These are phyloP conservation scores for Shargacucullia verbasci DNA, from an alignment of 2,888 invertebrate genomes.

Conservation along the genomic window DNA sequence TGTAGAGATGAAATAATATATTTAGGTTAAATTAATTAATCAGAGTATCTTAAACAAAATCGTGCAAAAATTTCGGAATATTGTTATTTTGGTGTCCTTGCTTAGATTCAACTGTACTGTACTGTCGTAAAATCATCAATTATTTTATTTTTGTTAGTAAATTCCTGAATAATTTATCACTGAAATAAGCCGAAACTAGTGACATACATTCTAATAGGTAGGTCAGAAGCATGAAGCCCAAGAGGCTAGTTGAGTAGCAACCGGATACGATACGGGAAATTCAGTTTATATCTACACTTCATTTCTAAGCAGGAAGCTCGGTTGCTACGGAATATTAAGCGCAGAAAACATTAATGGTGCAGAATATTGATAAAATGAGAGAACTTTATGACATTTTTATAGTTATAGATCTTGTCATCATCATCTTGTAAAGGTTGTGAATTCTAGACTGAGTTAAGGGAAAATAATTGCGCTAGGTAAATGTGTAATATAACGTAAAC, in stretches of 20 bases:
- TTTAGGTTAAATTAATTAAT: too few relatives aligned
- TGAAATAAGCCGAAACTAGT: slow-evolving; percentile 17
- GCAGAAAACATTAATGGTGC: slow-evolving; percentile 6
- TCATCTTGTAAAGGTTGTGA: too few relatives aligned
- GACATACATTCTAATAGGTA: slow-evolving; percentile 12
- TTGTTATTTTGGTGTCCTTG: too few relatives aligned
- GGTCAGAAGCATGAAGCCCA: slow-evolving; percentile 8
- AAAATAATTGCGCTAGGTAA: too few relatives aligned
- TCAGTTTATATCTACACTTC: slow-evolving; percentile 33
- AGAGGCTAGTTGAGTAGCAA: slow-evolving; percentile 36
- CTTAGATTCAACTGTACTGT: too few relatives aligned
- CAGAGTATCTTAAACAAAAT: too few relatives aligned
- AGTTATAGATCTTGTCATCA: too few relatives aligned
- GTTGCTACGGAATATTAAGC: slow-evolving; percentile 22
- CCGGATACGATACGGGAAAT: slow-evolving; percentile 33
- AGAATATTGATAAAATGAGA: neutral
- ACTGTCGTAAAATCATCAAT: neutral
- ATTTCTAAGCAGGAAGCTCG: slow-evolving; percentile 16
- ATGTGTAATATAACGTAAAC: too few relatives aligned
- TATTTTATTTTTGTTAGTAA: neutral
- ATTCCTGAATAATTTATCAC: slow-evolving; percentile 7
- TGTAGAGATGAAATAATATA: too few relatives aligned
- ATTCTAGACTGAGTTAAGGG: too few relatives aligned
- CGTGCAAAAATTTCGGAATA: too few relatives aligned
- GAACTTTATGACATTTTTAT: too few relatives aligned